Conservation (phyloP, 2,113 vertebrate species). For the Caretta caretta region DNA sequence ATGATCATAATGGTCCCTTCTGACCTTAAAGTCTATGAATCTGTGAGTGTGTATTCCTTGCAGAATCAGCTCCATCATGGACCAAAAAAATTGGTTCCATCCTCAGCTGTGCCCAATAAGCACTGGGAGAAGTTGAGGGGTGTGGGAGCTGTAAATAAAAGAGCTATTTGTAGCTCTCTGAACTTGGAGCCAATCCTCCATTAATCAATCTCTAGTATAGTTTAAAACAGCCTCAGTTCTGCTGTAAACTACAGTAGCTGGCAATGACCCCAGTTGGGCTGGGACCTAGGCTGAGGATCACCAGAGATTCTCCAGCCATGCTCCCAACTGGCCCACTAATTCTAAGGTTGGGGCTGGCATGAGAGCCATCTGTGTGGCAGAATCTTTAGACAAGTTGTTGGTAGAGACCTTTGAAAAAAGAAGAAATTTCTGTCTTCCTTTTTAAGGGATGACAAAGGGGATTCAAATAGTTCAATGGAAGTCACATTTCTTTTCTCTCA, state of each 20-base stretch:
- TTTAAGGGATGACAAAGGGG: not conserved
- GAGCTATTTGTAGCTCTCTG: not conserved
- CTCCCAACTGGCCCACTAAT: not conserved
- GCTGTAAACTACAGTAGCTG: not conserved
- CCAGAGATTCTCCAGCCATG: not conserved
- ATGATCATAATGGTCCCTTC: too few species aligned
- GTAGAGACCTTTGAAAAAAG: not conserved
- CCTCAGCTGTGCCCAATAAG: not conserved
- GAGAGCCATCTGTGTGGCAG: not conserved
- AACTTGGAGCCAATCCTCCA: not conserved
- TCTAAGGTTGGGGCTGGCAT: not conserved
- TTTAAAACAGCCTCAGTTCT: not conserved
- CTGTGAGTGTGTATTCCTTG: not conserved
- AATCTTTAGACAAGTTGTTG: not conserved
- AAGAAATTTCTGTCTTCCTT: not conserved
- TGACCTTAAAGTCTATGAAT: too few species aligned
- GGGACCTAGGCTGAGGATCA: not conserved
- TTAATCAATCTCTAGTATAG: not conserved
- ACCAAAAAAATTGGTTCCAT: not conserved
- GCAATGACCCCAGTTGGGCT: not conserved
- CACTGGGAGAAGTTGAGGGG: not conserved
- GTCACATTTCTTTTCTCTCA: constrained; percentile 3
- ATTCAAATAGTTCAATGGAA: not conserved
- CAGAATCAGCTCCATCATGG: not conserved
- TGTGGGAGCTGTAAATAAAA: not conserved